Evolutionary conservation across 2,888 invertebrate genomes (phyloP).

Genomic region (Gymnoscelis rufifasciata): DNA sequence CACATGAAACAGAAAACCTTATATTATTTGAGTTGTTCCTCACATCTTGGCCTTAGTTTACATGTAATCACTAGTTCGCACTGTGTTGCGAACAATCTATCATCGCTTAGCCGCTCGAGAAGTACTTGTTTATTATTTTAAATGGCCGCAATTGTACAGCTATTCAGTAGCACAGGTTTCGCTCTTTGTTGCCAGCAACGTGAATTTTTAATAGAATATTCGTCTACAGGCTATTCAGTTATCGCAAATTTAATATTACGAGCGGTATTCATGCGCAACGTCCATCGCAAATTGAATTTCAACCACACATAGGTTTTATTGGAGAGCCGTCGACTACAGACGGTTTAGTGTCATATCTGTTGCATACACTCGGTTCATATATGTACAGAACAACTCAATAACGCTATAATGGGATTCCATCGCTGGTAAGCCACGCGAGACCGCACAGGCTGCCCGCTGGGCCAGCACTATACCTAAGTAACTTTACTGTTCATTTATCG

Average conservation of each 20-base stretch:
- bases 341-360: constrained; percentile 50
- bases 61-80: constrained; percentile 8
- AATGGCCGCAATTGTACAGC: constrained; percentile 21
- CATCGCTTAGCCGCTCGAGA: constrained; percentile 26
- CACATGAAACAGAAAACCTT: not conserved
- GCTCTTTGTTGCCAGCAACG: constrained; percentile 9
- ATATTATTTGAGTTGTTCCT: not conserved
- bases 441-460: constrained; percentile 41
- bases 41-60: constrained; percentile 2
- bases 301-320: constrained; percentile 34
- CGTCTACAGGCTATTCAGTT: too few species aligned
- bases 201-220: not conserved
- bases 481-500: constrained; percentile 50
- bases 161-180: constrained; percentile 12
- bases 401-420: constrained; percentile 70
- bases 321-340: constrained; percentile 40
- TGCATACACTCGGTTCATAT: constrained; percentile 48
- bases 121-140: constrained; percentile 40
- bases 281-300: constrained; percentile 37
- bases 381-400: constrained; percentile 60
- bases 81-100: constrained; percentile 46
- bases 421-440: constrained; percentile 62
- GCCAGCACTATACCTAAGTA: constrained; percentile 34
- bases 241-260: constrained; percentile 1
- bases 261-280: constrained; percentile 21